Base-by-base conservation (phyloP, 37 sponge, comb jelly and placozoan genomes). In the Aplysina aerophoba region DNA sequence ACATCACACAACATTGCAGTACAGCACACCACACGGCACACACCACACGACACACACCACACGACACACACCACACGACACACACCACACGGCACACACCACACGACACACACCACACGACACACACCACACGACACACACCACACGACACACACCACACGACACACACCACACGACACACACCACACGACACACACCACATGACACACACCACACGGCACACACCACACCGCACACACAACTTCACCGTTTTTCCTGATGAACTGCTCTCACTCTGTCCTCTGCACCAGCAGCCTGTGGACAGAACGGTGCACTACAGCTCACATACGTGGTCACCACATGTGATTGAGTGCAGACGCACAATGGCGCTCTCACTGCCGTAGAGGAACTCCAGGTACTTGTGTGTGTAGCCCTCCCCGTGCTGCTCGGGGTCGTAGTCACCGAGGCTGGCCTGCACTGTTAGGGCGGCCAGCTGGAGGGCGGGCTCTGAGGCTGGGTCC, bases 361-460 rank as follows among this genome's bases (percentile, higher is more conserved):
- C 78, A 75, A 75, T 75, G 54, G 1, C 78, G 25, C 41, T 75
- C 53, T 75, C 78, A 41, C 41, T 75, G 14, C 41, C 78, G 40
- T 87, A 88, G 12, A 79, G 58, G 37, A 89, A 89, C 16, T 87
- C 53, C 1, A 63, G 40, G 84, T 40, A 89, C 13, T 86, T 0
- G 15, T 40, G 15, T 31, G 73, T 72, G 84, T 85, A 93, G 41
- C 90, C 90, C 34, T 59, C 33, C 0, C 58, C 25, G 38, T 89
- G 90, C 0, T 55, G 71, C 30, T 36, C 79, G 0, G 62, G 80
- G 40, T 87, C 85, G 79, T 87, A 89, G 35, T 93, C 88, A 2
- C 90, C 78, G 17, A 30, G 21, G 35, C 14, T 56, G 84, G 90
- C 90, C 86, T 93, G 93, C 31, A 93, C 41, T 82, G 87, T 89